These are phyloP conservation scores for Notothenia rossii DNA, from an alignment of 2,113 vertebrate species.

Conservation along the genomic window DNA sequence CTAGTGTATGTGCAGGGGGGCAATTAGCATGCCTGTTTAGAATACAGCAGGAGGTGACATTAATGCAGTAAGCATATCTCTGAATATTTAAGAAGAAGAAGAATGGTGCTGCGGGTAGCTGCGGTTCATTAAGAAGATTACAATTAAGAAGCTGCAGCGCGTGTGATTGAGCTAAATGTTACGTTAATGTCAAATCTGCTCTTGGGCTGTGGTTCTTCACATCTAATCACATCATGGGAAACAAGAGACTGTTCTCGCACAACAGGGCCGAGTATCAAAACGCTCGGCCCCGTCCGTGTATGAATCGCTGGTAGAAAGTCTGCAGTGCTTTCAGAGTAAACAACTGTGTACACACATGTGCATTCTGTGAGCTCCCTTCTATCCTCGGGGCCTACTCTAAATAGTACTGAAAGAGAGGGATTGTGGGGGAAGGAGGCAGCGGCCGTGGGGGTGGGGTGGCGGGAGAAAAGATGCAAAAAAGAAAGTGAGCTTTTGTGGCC, in stretches of 20 bases:
- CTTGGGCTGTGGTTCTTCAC: constrained; percentile 4
- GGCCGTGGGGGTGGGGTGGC: constrained; percentile 30
- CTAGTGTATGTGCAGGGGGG: background rate
- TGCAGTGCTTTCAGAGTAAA: constrained; percentile 56
- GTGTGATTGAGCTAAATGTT: constrained; percentile 34
- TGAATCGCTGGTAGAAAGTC: constrained; percentile 39
- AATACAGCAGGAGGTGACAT: constrained; percentile 4
- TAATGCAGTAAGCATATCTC: background rate
- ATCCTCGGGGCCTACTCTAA: constrained; percentile 75
- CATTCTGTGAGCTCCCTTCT: constrained; percentile 69
- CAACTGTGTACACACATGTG: constrained; percentile 51
- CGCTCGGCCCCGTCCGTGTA: constrained; percentile 8
- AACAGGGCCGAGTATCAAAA: constrained; percentile 43
- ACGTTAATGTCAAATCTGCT: constrained; percentile 42
- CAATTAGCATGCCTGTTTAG: constrained; percentile 5
- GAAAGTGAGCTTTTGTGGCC: constrained; percentile 61
- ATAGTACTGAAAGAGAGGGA: constrained; percentile 78
- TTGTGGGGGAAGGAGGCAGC: constrained; percentile 72
- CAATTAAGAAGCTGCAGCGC: constrained; percentile 4
- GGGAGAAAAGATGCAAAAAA: constrained; percentile 53
- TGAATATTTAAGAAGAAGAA: background rate
- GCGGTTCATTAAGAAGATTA: constrained; percentile 28
- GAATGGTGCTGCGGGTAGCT: background rate
- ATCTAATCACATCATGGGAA: constrained; percentile 10
- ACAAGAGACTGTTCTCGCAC: constrained; percentile 10